Conservation (phyloP, 1,140 invertebrate species). For the Pinna nobilis region DNA sequence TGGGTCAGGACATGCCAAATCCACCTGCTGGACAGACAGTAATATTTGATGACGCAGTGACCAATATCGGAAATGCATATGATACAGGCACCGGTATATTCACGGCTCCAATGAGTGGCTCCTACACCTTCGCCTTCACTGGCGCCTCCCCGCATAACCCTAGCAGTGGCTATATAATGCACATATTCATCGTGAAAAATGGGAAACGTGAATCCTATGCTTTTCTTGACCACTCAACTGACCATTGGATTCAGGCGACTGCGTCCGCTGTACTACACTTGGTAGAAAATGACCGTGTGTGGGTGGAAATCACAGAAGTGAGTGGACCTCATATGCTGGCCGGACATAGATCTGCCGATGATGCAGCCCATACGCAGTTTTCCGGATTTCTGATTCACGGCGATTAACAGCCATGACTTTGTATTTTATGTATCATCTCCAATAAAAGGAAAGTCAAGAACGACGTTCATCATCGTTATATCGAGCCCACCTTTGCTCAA, state of each 20-base stretch:
- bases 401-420: too few relatives aligned
- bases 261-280: constrained; percentile 4
- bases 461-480: too few relatives aligned
- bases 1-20: constrained; percentile 5
- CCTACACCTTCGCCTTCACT: background rate
- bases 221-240: constrained; percentile 12
- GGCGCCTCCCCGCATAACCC: background rate
- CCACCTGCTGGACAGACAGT: background rate
- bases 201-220: constrained; percentile 4
- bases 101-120: background rate
- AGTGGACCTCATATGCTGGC: background rate
- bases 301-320: background rate
- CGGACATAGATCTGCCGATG: background rate
- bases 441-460: too few relatives aligned
- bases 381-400: constrained; percentile 24
- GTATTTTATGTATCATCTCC: too few relatives aligned
- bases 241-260: constrained; percentile 10
- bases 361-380: constrained; percentile 6
- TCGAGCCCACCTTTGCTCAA: too few relatives aligned
- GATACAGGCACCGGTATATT: background rate
- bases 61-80: constrained; percentile 4
- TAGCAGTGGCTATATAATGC: background rate
- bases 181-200: constrained; percentile 19
- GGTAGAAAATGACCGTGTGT: constrained; percentile 3
- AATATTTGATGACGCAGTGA: background rate